A percentile compares a stretch with the other conserved stretches of the same genome.
Conservation (phyloP, 2,888 invertebrate species). For the Subacronicta megacephala region DNA sequence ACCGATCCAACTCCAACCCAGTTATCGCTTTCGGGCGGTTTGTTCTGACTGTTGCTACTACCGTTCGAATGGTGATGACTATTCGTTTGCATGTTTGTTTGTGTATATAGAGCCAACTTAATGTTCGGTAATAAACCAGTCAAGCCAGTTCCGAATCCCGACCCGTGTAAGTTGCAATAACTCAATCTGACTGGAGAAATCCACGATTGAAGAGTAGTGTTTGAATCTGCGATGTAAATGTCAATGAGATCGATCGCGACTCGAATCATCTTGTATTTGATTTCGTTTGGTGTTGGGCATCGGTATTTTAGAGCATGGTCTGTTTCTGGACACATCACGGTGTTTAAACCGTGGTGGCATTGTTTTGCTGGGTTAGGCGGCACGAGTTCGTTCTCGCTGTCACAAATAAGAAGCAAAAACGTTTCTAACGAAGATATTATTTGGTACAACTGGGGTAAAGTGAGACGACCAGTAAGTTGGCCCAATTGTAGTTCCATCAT, state of each 20-base stretch:
- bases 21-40: constrained; percentile 89
- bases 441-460: constrained; percentile 96
- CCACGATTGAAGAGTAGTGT: constrained; percentile 96
- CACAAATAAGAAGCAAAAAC: constrained; percentile 94
- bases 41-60: constrained; percentile 80
- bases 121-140: constrained; percentile 95
- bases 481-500: constrained; percentile 98
- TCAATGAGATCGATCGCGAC: constrained; percentile 96
- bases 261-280: constrained; percentile 98
- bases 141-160: constrained; percentile 96
- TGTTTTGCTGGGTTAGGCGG: constrained; percentile 94
- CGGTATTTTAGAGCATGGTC: constrained; percentile 92
- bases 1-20: constrained; percentile 98
- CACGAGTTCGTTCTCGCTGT: constrained; percentile 96
- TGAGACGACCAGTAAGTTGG: constrained; percentile 97
- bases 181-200: constrained; percentile 96
- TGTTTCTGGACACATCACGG: constrained; percentile 92
- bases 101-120: constrained; percentile 90
- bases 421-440: constrained; percentile 97
- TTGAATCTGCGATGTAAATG: constrained; percentile 96
- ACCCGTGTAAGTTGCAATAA: constrained; percentile 98
- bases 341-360: constrained; percentile 94
- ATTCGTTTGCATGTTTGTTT: constrained; percentile 90
- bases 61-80: constrained; percentile 88
- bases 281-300: constrained; percentile 94